Percentiles rank a stretch among this genome's conserved stretches.
Conservation (phyloP, 30 jellyfish, hydroid and myxozoan genomes). For the Calvadosia cruxmelitensis region DNA sequence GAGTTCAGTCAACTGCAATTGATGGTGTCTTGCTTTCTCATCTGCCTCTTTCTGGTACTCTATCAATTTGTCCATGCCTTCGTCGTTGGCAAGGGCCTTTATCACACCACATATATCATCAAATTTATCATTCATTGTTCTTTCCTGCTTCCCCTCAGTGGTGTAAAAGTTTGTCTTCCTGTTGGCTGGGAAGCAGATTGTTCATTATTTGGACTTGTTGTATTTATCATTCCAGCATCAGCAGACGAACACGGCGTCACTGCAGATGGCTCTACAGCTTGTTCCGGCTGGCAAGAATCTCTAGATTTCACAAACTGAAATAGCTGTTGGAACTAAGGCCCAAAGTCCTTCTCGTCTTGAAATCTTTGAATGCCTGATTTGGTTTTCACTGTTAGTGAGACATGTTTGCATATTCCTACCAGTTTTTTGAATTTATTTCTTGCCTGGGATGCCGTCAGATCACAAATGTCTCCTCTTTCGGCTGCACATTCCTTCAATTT, state of each 20-base stretch:
- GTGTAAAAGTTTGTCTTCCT: background rate
- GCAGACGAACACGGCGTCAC: too few relatives aligned
- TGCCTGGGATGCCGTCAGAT: slow-evolving; percentile 19
- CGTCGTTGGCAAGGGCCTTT: background rate
- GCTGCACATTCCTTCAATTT: slow-evolving; percentile 2
- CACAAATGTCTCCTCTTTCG: slow-evolving; percentile 3
- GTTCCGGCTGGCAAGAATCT: slow-evolving; percentile 30
- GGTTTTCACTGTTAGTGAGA: slow-evolving; percentile 11
- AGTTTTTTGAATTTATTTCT: slow-evolving; percentile 19
- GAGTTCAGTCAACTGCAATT: background rate
- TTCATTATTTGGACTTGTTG: background rate
- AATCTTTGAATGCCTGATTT: slow-evolving; percentile 29
- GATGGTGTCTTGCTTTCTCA: slow-evolving; percentile 1
- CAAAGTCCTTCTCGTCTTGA: slow-evolving; percentile 11
- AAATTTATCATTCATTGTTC: background rate
- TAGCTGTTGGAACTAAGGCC: slow-evolving; percentile 20
- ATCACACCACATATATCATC: background rate
- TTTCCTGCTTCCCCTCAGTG: background rate
- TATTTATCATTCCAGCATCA: too few relatives aligned
- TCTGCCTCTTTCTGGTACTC: background rate
- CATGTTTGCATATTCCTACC: slow-evolving; percentile 33
- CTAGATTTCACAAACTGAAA: slow-evolving; percentile 26
- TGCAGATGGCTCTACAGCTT: slow-evolving; percentile 19
- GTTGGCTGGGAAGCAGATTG: background rate
- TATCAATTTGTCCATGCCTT: background rate